Conservation (phyloP, 2,797 vertebrate genomes). For the Rallus crepitans region DNA sequence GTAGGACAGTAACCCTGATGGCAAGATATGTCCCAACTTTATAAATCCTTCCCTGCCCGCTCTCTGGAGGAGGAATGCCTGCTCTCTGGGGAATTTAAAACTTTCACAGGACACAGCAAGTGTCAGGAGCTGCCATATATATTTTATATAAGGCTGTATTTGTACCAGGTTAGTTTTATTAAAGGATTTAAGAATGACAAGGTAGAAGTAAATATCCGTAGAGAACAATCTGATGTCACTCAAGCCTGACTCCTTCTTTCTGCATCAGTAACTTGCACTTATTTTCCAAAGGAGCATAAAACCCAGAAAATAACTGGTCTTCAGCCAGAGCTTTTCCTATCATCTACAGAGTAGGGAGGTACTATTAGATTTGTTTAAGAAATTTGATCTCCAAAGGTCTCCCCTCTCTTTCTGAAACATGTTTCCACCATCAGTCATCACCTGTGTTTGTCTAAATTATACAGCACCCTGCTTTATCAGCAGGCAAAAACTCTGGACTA, state of each 20-base stretch:
- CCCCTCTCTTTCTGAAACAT: background rate
- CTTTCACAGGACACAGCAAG: background rate
- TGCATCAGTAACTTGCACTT: background rate
- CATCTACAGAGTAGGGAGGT: background rate
- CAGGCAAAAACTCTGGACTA: background rate
- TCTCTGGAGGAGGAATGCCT: background rate
- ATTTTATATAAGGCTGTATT: background rate
- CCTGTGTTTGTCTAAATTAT: background rate
- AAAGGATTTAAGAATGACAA: background rate
- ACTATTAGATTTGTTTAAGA: background rate
- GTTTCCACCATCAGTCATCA: background rate
- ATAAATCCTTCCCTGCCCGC: background rate
- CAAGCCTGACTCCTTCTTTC: background rate
- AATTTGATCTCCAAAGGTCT: background rate
- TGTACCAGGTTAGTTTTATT: background rate
- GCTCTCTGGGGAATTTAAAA: background rate
- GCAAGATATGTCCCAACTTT: background rate
- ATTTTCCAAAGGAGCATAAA: background rate
- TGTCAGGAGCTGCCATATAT: background rate
- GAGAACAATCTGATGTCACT: background rate
- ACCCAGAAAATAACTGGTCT: background rate
- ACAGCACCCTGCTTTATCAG: background rate
- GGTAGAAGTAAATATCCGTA: background rate
- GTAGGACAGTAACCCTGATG: background rate
- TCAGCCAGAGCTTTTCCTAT: background rate